Conservation (phyloP, 2,797 vertebrate species). For the Kryptopterus vitreolus region DNA sequence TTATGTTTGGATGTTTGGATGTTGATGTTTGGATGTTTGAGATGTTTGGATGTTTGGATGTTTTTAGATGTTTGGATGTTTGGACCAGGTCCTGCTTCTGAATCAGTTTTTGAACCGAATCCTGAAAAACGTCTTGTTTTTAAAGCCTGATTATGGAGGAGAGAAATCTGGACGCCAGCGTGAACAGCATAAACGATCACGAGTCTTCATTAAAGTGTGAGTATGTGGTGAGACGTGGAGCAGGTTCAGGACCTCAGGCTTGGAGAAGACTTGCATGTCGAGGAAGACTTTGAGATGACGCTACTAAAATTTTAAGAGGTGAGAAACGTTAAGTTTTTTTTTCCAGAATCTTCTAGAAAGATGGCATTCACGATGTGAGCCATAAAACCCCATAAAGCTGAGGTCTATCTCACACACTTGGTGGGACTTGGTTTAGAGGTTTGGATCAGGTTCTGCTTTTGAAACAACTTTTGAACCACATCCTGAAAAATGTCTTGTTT, state of each 20-base stretch:
- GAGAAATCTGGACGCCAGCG: not conserved
- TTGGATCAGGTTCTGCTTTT: conserved; percentile 4
- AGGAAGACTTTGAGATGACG: not conserved
- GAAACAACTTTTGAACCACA: conserved; percentile 10
- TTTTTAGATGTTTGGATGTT: not conserved
- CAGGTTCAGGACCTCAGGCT: not conserved
- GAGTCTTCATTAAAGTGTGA: not conserved
- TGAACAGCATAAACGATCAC: too few species aligned
- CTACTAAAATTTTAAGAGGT: not conserved
- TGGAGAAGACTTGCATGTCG: not conserved
- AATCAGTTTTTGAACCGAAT: conserved; percentile 4
- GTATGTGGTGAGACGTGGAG: not conserved
- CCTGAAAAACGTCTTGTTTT: conserved; percentile 1
- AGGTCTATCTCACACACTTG: not conserved
- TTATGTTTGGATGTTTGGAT: too few species aligned
- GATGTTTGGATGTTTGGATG: not conserved
- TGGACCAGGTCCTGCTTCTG: conserved; percentile 14
- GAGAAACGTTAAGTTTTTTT: not conserved
- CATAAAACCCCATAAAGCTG: not conserved
- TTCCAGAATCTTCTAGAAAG: not conserved
- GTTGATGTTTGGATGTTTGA: too few species aligned
- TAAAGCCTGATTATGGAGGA: not conserved
- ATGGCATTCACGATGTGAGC: not conserved
- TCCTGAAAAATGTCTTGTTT: conserved; percentile 7
- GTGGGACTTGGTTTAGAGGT: too few species aligned